These are phyloP conservation scores for Actenoides hombroni DNA, from an alignment of 2,113 vertebrate species.

Conservation along the genomic window DNA sequence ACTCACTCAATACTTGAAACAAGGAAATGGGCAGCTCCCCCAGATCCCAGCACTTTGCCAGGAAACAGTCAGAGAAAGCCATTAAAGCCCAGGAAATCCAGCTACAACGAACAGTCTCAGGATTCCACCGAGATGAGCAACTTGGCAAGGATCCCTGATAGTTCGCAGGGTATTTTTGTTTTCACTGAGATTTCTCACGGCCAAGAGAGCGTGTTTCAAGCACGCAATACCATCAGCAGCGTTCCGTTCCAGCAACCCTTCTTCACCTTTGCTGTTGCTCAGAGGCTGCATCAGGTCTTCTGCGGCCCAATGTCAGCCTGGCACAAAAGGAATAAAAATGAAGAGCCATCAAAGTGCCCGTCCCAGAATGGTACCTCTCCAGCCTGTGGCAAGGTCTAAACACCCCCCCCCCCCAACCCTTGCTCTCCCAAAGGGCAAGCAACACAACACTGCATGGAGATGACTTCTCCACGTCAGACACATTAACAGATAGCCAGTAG, in stretches of 20 bases:
- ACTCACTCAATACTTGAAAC: background rate
- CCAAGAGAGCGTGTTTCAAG: background rate
- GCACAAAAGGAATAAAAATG: background rate
- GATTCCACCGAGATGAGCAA: background rate
- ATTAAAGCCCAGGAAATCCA: constrained; percentile 1
- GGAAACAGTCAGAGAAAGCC: background rate
- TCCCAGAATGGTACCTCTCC: background rate
- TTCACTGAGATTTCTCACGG: background rate
- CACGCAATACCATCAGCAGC: background rate
- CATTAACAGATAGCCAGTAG: background rate
- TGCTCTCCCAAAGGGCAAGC: background rate
- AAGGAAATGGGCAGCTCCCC: background rate
- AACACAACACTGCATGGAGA: background rate
- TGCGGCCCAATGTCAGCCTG: background rate
- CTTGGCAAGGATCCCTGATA: background rate
- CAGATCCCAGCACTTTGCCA: background rate
- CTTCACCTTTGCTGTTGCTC: background rate
- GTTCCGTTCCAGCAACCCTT: background rate
- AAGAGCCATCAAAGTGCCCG: background rate
- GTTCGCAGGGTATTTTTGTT: background rate
- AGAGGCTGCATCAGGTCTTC: background rate
- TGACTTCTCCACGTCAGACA: background rate
- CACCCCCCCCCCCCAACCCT: background rate
- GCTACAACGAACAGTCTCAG: background rate
- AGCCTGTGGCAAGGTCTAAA: background rate